These are phyloP conservation scores for Piezodorus guildinii DNA, from an alignment of 1,140 invertebrate species.

Conservation along the genomic window DNA sequence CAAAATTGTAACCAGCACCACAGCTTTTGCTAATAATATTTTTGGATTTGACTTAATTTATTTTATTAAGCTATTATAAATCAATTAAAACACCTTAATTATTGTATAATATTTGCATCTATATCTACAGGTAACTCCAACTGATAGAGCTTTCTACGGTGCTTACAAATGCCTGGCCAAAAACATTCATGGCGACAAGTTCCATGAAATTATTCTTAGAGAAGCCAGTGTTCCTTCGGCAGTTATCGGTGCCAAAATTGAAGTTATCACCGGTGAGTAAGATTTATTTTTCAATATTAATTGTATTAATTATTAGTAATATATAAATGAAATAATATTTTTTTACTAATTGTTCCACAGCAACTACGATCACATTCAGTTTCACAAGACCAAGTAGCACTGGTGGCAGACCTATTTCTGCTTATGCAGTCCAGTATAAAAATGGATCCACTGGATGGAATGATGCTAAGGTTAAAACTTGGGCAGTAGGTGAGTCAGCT, in stretches of 20 bases:
- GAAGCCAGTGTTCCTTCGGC: conserved; percentile 50
- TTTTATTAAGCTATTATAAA: not conserved
- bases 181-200: conserved; percentile 57
- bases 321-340: not conserved
- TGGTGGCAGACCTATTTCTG: conserved; percentile 58
- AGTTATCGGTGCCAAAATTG: conserved; percentile 45
- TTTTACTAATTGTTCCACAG: conserved; percentile 33
- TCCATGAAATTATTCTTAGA: conserved; percentile 54
- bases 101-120: too few relatives aligned
- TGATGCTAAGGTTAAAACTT: conserved; percentile 52
- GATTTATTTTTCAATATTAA: not conserved
- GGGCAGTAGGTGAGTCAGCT: conserved; percentile 52
- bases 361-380: conserved; percentile 70
- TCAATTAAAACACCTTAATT: too few relatives aligned
- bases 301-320: not conserved
- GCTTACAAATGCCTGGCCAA: conserved; percentile 70
- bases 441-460: conserved; percentile 50
- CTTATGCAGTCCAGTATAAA: conserved; percentile 63
- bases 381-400: conserved; percentile 58
- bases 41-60: too few relatives aligned
- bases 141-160: conserved; percentile 52
- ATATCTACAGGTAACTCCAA: conserved; percentile 43
- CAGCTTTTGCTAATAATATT: too few relatives aligned
- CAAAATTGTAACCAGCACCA: too few relatives aligned
- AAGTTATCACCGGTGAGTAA: conserved; percentile 44